Evolutionary conservation across 2,113 vertebrate species (phyloP).

Genomic region (Verasper variegatus): DNA sequence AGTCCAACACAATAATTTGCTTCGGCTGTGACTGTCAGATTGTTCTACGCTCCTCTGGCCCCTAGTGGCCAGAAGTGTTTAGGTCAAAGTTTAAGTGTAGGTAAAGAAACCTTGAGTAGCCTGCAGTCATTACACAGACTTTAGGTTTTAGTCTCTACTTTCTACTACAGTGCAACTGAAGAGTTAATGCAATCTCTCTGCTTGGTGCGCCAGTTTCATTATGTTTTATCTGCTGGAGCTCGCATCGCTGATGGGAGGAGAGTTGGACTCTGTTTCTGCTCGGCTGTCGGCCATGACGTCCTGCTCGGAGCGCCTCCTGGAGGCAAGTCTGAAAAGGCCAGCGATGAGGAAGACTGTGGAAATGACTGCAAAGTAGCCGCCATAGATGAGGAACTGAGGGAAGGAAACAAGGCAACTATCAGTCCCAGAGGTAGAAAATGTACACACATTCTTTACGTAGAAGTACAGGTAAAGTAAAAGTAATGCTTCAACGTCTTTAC

Average conservation of each 20-base stretch:
- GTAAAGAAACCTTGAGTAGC: neutral
- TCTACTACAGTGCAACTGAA: neutral
- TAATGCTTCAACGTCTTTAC: too few species aligned
- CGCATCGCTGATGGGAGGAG: neutral
- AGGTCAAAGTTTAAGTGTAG: too few species aligned
- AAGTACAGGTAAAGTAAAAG: too few species aligned
- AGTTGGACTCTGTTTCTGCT: neutral
- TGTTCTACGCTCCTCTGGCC: neutral
- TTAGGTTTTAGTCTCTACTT: neutral
- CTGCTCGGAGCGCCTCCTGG: conserved; percentile 47
- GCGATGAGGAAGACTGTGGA: conserved; percentile 88
- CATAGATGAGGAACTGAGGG: conserved; percentile 91
- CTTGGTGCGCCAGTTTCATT: neutral
- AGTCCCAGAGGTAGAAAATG: neutral
- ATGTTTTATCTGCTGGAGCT: neutral
- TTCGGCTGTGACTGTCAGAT: neutral
- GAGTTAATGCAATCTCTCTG: too few species aligned
- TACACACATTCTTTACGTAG: too few species aligned
- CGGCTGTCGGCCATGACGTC: neutral
- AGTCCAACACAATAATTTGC: neutral
- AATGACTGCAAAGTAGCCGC: conserved; percentile 89
- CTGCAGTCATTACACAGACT: neutral
- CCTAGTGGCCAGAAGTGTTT: neutral
- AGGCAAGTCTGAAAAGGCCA: conserved; percentile 79
- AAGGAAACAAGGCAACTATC: neutral